Conservation (phyloP, 2,888 invertebrate species). For the Mallateleia sp. region DNA sequence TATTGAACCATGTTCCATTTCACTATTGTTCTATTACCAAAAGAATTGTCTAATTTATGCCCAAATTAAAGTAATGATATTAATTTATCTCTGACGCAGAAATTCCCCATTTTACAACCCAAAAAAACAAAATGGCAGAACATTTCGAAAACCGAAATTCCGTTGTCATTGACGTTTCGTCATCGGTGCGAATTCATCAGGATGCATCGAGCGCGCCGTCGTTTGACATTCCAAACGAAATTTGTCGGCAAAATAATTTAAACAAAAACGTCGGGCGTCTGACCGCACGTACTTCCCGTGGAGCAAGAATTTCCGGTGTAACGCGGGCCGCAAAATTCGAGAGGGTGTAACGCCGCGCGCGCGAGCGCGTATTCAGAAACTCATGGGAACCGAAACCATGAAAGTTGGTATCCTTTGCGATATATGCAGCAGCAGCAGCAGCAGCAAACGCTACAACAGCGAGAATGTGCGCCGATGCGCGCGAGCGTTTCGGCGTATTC, state of each 20-base stretch:
- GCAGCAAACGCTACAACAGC: conserved; percentile 49
- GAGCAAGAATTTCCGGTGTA: conserved; percentile 68
- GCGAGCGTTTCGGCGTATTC: conserved; percentile 6
- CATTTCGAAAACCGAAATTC: no score
- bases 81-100: no score
- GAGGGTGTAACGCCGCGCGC: conserved; percentile 48
- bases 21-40: no score
- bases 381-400: conserved; percentile 77
- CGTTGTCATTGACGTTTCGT: no score
- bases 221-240: background rate
- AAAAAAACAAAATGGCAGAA: no score
- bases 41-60: no score
- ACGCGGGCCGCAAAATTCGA: conserved; percentile 48
- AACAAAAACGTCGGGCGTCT: conserved; percentile 32
- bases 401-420: conserved; percentile 66
- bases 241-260: conserved; percentile 41
- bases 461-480: conserved; percentile 56
- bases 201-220: background rate
- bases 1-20: no score
- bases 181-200: background rate
- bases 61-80: no score
- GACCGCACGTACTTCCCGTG: conserved; percentile 70
- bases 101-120: no score
- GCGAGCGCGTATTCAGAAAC: conserved; percentile 39
- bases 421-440: conserved; percentile 60